A percentile compares a stretch with the other conserved stretches of the same genome.
These are phyloP conservation scores for Coenonympha arcania DNA, from an alignment of 2,888 invertebrate genomes.

Conservation along the genomic window DNA sequence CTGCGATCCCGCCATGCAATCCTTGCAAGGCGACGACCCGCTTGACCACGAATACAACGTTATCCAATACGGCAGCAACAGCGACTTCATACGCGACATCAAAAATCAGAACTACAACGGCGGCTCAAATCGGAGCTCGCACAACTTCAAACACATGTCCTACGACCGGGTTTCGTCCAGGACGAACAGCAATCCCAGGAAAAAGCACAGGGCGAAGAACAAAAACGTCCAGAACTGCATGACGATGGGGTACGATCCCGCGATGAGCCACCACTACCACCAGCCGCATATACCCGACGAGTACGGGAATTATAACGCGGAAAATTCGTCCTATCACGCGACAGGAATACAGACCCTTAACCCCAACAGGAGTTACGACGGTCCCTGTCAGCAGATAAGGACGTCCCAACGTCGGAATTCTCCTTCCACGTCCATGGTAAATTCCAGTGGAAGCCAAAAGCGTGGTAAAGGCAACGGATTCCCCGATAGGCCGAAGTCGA, in stretches of 20 bases:
- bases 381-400: conserved; percentile 52
- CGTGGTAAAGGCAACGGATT: conserved; percentile 68
- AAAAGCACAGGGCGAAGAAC: conserved; percentile 67
- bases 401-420: conserved; percentile 65
- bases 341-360: conserved; percentile 69
- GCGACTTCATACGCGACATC: conserved; percentile 66
- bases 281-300: conserved; percentile 71
- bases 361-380: conserved; percentile 70
- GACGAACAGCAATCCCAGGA: conserved; percentile 69
- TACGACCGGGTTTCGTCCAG: conserved; percentile 68
- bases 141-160: conserved; percentile 71
- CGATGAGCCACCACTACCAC: conserved; percentile 67
- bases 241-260: conserved; percentile 75
- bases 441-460: conserved; percentile 68
- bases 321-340: conserved; percentile 68
- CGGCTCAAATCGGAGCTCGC: conserved; percentile 66
- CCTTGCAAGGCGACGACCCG: conserved; percentile 66
- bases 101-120: conserved; percentile 74
- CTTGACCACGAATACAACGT: conserved; percentile 71
- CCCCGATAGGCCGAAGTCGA: conserved; percentile 78
- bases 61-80: conserved; percentile 69
- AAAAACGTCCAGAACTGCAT: conserved; percentile 72
- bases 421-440: conserved; percentile 61
- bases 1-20: conserved; percentile 69
- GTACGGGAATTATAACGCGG: conserved; percentile 66